Evolutionary conservation across 2,888 invertebrate species (phyloP).

Genomic region (Ashinkailepas kermadecensis): DNA sequence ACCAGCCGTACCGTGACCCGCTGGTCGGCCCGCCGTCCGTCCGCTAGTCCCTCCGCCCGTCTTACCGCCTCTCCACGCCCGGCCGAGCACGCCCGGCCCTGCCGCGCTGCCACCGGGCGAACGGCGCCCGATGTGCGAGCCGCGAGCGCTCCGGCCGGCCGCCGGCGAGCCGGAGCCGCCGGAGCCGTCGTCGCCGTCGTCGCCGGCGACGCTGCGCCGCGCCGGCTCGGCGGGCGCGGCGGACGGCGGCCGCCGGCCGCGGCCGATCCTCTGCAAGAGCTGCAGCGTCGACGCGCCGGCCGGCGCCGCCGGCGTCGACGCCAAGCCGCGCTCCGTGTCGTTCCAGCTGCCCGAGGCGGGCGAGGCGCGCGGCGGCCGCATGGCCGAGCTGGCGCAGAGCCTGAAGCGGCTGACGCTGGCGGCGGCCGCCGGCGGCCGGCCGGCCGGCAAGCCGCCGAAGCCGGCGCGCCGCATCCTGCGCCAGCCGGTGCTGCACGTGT

Average conservation of each 20-base stretch:
- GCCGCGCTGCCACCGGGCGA: too few species aligned
- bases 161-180: too few species aligned
- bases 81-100: too few species aligned
- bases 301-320: not conserved
- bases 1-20: too few species aligned
- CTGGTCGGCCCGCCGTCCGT: too few species aligned
- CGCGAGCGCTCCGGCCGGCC: too few species aligned
- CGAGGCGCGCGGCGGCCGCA: not conserved
- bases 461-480: constrained; percentile 54
- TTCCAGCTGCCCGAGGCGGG: not conserved
- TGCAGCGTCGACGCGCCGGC: not conserved
- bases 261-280: not conserved
- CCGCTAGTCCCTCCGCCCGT: too few species aligned
- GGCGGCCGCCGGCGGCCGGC: not conserved
- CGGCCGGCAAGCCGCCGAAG: constrained; percentile 49
- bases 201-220: not conserved
- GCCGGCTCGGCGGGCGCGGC: not conserved
- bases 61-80: too few species aligned
- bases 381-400: constrained; percentile 12
- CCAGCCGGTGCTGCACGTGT: constrained; percentile 69
- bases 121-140: too few species aligned
- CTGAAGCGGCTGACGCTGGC: constrained; percentile 11
- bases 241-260: not conserved
- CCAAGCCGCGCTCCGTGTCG: not conserved
- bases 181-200: not conserved